A percentile compares a stretch with the other conserved stretches of the same genome.
Conservation (phyloP, 2,888 invertebrate genomes). For the Amphipoea lucens region DNA sequence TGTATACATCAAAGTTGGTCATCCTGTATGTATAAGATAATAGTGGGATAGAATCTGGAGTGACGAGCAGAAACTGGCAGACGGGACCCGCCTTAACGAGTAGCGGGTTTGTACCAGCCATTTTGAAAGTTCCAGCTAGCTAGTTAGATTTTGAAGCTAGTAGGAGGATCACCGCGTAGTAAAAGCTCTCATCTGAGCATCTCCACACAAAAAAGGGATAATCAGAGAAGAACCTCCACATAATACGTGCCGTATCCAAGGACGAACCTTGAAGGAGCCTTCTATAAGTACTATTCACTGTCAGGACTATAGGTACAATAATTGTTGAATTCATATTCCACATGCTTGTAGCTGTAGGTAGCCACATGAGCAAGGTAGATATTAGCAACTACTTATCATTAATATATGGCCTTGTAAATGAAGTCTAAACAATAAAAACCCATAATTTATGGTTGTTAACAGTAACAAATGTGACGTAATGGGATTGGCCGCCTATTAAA, state of each 20-base stretch:
- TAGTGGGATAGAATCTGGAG: background rate
- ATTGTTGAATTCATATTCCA: background rate
- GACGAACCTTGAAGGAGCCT: too few species aligned
- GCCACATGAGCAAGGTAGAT: background rate
- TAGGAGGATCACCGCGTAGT: background rate
- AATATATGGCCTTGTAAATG: background rate
- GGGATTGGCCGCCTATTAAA: background rate
- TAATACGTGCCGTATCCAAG: too few species aligned
- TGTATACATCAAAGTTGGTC: background rate
- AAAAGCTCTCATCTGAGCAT: background rate
- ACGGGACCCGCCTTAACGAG: background rate
- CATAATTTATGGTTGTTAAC: constrained; percentile 3
- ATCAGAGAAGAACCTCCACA: background rate
- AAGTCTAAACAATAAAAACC: background rate
- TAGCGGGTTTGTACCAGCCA: too few species aligned
- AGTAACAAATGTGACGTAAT: background rate
- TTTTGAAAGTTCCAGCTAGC: background rate
- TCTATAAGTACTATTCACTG: background rate
- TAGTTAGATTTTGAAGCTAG: too few species aligned
- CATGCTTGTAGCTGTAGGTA: background rate
- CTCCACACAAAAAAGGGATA: background rate
- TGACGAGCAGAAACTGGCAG: background rate
- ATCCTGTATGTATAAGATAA: background rate
- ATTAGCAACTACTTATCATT: background rate
- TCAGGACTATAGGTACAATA: background rate